Conservation (phyloP, 2,888 invertebrate species). For the Drosophila testacea region DNA sequence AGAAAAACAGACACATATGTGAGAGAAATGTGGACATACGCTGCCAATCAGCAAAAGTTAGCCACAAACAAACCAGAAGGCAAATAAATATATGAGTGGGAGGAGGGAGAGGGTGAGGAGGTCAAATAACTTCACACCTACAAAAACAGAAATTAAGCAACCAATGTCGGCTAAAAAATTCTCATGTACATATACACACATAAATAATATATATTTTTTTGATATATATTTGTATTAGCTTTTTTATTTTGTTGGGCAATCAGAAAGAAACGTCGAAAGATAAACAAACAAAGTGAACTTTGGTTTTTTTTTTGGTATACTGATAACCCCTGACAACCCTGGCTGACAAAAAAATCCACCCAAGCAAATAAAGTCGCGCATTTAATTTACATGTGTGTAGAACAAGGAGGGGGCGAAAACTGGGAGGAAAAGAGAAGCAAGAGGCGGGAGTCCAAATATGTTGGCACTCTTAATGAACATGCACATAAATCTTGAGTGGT, state of each 20-base stretch:
- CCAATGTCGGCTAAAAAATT: conserved; percentile 38
- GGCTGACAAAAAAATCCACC: conserved; percentile 29
- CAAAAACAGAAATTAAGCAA: conserved; percentile 57
- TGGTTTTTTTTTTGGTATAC: conserved; percentile 32
- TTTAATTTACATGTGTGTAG: conserved; percentile 42
- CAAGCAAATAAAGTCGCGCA: conserved; percentile 50
- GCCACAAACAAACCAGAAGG: conserved; percentile 62
- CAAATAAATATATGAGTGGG: conserved; percentile 34
- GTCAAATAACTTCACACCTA: conserved; percentile 55
- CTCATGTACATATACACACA: conserved; percentile 17
- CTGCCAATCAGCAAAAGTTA: conserved; percentile 72
- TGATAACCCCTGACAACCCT: conserved; percentile 50
- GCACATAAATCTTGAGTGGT: conserved; percentile 57
- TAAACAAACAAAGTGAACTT: conserved; percentile 57
- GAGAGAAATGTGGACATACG: conserved; percentile 45
- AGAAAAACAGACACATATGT: conserved; percentile 21
- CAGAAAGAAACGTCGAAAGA: conserved; percentile 39
- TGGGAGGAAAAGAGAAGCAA: too few species aligned
- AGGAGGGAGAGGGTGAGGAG: background rate
- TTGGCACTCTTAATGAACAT: conserved; percentile 48
- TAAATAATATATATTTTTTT: conserved; percentile 15
- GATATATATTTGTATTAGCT: conserved; percentile 1
- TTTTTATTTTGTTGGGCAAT: conserved; percentile 23
- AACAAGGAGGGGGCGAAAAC: too few species aligned
- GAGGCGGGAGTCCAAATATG: conserved; percentile 7